Evolutionary conservation across 2,888 invertebrate genomes (phyloP).

Genomic region (Pseudoips prasinana): DNA sequence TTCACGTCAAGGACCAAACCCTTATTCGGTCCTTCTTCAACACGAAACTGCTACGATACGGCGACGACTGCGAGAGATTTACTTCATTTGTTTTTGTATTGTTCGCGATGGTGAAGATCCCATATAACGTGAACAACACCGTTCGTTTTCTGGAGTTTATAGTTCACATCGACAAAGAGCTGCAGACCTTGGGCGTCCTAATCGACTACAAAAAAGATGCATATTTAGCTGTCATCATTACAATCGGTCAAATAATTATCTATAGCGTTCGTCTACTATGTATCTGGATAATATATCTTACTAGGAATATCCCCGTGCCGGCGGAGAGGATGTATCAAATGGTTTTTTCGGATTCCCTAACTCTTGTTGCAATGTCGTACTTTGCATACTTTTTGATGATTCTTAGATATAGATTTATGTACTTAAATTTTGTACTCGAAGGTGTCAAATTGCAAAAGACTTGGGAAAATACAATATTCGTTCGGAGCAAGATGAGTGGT

Average conservation of each 20-base stretch:
- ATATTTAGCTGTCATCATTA: constrained; percentile 27
- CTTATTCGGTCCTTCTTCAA: constrained; percentile 52
- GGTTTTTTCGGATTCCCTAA: constrained; percentile 42
- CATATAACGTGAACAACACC: constrained; percentile 41
- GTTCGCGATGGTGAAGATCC: constrained; percentile 49
- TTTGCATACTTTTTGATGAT: constrained; percentile 45
- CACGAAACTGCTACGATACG: constrained; percentile 57
- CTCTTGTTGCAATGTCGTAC: constrained; percentile 41
- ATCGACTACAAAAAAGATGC: constrained; percentile 42
- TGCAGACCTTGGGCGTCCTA: constrained; percentile 42
- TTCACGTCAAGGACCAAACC: constrained; percentile 47
- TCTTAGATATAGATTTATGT: constrained; percentile 44
- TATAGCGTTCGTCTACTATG: constrained; percentile 40
- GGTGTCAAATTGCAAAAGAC: constrained; percentile 39
- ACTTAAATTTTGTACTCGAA: constrained; percentile 46
- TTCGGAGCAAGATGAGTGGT: constrained; percentile 23
- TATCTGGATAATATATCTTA: constrained; percentile 41
- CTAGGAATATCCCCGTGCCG: constrained; percentile 39
- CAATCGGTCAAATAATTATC: constrained; percentile 34
- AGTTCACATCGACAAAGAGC: constrained; percentile 43
- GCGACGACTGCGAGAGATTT: constrained; percentile 53
- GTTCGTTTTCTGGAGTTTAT: constrained; percentile 27
- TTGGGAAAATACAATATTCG: constrained; percentile 42
- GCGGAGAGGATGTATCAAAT: constrained; percentile 50
- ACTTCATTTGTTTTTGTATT: constrained; percentile 39